Percentiles rank a stretch among this genome's conserved stretches.
Evolutionary conservation across 2,797 vertebrate species (phyloP).

Genomic region (Coreius guichenoti): DNA sequence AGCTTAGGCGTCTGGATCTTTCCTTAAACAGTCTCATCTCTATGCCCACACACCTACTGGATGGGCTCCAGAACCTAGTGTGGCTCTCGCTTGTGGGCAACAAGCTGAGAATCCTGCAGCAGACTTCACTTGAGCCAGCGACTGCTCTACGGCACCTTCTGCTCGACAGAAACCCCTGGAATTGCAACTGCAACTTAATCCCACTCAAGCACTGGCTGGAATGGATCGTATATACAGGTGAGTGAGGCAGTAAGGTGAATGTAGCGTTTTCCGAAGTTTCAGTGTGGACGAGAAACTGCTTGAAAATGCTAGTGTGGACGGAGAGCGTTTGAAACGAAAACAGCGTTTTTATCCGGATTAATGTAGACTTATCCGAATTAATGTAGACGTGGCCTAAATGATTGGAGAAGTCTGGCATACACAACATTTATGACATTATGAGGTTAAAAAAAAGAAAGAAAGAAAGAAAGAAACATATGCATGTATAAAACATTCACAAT

Average conservation of each 20-base stretch:
- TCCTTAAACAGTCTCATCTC: slow-evolving; percentile 87
- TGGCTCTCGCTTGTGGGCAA: slow-evolving; percentile 91
- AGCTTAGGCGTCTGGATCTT: slow-evolving; percentile 87
- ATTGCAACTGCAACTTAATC: slow-evolving; percentile 91
- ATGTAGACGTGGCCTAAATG: not conserved
- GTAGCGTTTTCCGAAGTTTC: too few species aligned
- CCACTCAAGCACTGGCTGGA: slow-evolving; percentile 97
- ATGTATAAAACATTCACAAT: not conserved
- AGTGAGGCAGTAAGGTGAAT: too few species aligned
- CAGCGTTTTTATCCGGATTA: too few species aligned
- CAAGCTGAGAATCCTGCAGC: slow-evolving; percentile 84
- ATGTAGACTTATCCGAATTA: too few species aligned
- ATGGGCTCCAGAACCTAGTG: slow-evolving; percentile 81
- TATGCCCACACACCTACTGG: slow-evolving; percentile 86
- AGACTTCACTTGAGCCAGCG: slow-evolving; percentile 88
- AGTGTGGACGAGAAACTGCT: too few species aligned
- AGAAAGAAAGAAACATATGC: not conserved
- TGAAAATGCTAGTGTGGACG: too few species aligned
- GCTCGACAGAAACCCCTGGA: slow-evolving; percentile 92
- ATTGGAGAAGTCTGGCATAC: not conserved
- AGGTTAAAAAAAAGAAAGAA: not conserved
- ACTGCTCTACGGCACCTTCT: slow-evolving; percentile 84
- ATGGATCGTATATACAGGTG: slow-evolving; percentile 90
- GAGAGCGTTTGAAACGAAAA: too few species aligned
- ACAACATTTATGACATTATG: not conserved